Percentiles rank a stretch among this genome's conserved stretches.
Conservation (phyloP, 2,888 invertebrate species). For the Chironomus tentans region DNA sequence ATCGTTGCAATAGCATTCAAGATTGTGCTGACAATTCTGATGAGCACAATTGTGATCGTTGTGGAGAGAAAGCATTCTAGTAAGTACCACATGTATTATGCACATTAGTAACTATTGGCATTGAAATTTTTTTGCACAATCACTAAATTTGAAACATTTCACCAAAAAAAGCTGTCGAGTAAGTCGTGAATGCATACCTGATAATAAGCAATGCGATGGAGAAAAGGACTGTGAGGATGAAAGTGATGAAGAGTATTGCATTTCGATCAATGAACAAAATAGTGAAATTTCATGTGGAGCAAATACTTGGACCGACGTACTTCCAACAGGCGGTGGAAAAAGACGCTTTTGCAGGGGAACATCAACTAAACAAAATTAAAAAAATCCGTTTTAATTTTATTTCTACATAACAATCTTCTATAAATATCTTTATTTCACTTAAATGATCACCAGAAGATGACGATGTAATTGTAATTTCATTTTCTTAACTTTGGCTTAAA, state of each 20-base stretch:
- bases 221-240: constrained; percentile 44
- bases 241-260: constrained; percentile 46
- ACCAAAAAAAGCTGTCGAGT: constrained; percentile 9
- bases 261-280: too few relatives aligned
- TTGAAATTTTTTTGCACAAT: background rate
- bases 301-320: too few relatives aligned
- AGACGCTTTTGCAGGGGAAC: too few relatives aligned
- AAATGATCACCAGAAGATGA: too few relatives aligned
- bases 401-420: too few relatives aligned
- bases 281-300: too few relatives aligned
- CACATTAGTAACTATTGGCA: background rate
- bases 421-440: too few relatives aligned
- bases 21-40: constrained; percentile 52
- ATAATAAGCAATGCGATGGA: constrained; percentile 41
- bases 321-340: too few relatives aligned
- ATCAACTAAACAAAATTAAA: too few relatives aligned
- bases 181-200: constrained; percentile 28
- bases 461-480: too few relatives aligned
- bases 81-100: background rate
- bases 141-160: background rate
- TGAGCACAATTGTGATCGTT: constrained; percentile 50
- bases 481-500: too few relatives aligned
- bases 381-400: too few relatives aligned
- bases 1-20: constrained; percentile 45
- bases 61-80: background rate